A percentile compares a stretch with the other conserved stretches of the same genome.
Conservation (phyloP, 2,888 invertebrate genomes). For the Lithophane ornitopus region DNA sequence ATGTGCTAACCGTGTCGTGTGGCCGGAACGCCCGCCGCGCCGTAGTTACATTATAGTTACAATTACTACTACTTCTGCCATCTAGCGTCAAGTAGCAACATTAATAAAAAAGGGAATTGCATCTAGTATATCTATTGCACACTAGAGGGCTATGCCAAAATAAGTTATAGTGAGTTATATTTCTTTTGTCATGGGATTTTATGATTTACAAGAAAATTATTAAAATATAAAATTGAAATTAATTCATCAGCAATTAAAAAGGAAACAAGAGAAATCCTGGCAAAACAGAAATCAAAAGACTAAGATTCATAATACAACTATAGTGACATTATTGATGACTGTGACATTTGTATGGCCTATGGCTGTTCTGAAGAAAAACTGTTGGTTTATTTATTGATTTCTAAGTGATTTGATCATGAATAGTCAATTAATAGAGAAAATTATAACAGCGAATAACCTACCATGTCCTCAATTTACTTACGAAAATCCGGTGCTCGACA, state of each 20-base stretch:
- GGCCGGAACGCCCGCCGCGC: too few relatives aligned
- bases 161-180: background rate
- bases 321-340: background rate
- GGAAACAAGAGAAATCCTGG: background rate
- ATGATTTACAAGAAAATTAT: background rate
- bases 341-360: too few relatives aligned
- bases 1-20: background rate
- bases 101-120: background rate
- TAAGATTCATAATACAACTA: background rate
- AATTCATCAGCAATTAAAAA: background rate
- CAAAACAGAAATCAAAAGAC: background rate
- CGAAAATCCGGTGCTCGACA: constrained; percentile 82
- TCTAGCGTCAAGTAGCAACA: constrained; percentile 37
- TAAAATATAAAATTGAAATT: too few relatives aligned
- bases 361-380: too few relatives aligned
- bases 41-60: background rate
- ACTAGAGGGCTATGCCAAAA: constrained; percentile 27
- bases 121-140: background rate
- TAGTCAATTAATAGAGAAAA: constrained; percentile 79
- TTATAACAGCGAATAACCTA: constrained; percentile 77
- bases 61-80: constrained; percentile 12
- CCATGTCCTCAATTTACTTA: constrained; percentile 78
- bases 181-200: background rate
- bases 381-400: background rate
- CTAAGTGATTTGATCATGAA: constrained; percentile 70